Base-by-base conservation (phyloP, 2,888 invertebrate genomes). In the Macrophya alboannulata region DNA sequence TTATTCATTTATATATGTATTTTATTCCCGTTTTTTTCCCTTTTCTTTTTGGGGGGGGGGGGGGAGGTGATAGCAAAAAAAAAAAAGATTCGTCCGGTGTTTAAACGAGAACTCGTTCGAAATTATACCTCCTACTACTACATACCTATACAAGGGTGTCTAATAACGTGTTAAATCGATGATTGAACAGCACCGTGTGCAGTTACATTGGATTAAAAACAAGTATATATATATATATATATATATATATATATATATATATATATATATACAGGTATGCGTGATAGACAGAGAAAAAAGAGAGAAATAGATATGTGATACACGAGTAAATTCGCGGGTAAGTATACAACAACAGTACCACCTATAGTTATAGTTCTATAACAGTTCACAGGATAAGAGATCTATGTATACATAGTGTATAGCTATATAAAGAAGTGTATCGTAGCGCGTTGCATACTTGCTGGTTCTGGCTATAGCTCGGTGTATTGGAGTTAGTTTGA, bases 81-180 rank as follows among this genome's bases (percentile, higher is more conserved):
- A 31, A 31, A 3, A 31, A 31, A 31, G 31, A 31, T 31, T 31
- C 3, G 31, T 31, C 1, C 31, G 31, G 31, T 31, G 3, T 31
- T 31, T 31, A 31, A 31, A 31, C 31, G 3, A 31, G 31, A 31
- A 31, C 31, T 31, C 3, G 31, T 31, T 31, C 3, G 1, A 31
- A n/a, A n/a, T n/a, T n/a, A n/a, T n/a, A n/a, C n/a, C n/a, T n/a
- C n/a, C n/a, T n/a, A n/a, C n/a, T n/a, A n/a, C n/a, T n/a, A n/a
- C n/a, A n/a, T n/a, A n/a, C n/a, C n/a, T n/a, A n/a, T 55, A 55
- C n/a, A 55, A 55, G 8, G 55, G 55, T 55, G 55, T 55, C 55
- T 55, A n/a, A 55, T 55, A 55, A 55, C 55, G 55, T 55, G 55
- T 55, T 55, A 55, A 55, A 55, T 55, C 55, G 55, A 55, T 55